phyloP scores from a whole-genome alignment of 1,140 invertebrate species.

The Orius laevigatus region DNA sequence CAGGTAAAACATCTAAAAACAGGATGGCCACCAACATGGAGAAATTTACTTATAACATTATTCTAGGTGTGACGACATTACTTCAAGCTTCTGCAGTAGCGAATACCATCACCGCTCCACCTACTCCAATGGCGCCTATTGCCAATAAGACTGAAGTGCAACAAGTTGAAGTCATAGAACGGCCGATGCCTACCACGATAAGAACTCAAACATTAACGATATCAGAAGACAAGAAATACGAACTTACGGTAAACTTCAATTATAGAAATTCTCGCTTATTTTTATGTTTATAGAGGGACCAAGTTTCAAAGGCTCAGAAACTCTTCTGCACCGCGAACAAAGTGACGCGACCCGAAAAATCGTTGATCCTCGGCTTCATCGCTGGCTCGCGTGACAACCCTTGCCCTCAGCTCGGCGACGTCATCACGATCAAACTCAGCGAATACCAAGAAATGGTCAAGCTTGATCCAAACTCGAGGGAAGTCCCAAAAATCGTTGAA shows the following conservation, averaged over 20 bases:
- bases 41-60: not conserved
- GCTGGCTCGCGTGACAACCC: conserved; percentile 89
- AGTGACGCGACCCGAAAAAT: conserved; percentile 89
- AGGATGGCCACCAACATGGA: not conserved
- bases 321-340: conserved; percentile 94
- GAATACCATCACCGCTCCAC: not conserved
- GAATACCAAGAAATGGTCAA: conserved; percentile 70
- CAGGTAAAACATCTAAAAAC: not conserved
- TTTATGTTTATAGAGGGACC: conserved; percentile 50
- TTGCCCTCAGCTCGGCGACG: conserved; percentile 80
- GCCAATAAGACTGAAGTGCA: not conserved
- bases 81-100: conserved; percentile 3
- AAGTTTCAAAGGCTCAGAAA: conserved; percentile 92
- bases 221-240: conserved; percentile 9
- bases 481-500: conserved; percentile 60
- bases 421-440: conserved; percentile 81
- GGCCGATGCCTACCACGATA: conserved; percentile 45
- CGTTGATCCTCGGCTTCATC: conserved; percentile 95
- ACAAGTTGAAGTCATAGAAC: conserved; percentile 25
- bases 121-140: not conserved
- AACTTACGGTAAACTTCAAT: conserved; percentile 6
- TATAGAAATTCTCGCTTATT: too few species aligned
- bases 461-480: conserved; percentile 31
- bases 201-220: not conserved
- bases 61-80: conserved; percentile 5